These are phyloP conservation scores for Polymixis lichenea DNA, from an alignment of 2,888 invertebrate species.

Conservation along the genomic window DNA sequence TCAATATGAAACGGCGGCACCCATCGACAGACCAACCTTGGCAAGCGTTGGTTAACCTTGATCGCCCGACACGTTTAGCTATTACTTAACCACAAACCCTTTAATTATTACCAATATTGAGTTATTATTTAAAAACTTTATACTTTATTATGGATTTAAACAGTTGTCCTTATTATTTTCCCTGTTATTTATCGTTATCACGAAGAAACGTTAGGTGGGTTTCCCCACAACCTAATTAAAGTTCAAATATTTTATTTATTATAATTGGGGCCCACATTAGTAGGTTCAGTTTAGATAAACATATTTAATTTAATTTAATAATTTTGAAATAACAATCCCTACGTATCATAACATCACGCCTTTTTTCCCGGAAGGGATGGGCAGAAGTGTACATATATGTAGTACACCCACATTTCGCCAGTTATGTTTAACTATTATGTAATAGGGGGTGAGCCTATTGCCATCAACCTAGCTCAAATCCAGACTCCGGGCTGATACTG, in stretches of 20 bases:
- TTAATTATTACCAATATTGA: background rate
- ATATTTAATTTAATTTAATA: background rate
- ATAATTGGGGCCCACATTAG: background rate
- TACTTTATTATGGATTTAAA: background rate
- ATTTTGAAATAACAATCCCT: background rate
- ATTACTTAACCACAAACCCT: background rate
- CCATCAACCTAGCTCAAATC: no score
- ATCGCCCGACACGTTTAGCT: background rate
- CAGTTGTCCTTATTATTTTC: conserved; percentile 20
- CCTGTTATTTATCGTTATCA: background rate
- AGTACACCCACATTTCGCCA: no score
- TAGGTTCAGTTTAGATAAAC: background rate
- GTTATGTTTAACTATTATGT: no score
- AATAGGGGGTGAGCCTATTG: no score
- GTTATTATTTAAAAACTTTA: background rate
- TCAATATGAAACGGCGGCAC: background rate
- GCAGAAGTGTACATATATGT: no score
- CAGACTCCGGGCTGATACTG: no score
- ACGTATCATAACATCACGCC: no score
- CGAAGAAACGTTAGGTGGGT: background rate
- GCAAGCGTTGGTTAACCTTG: background rate
- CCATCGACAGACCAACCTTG: background rate
- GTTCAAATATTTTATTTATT: background rate
- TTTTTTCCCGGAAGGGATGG: no score
- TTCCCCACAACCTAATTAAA: conserved; percentile 16